Base-by-base conservation (phyloP, 1,140 invertebrate genomes). In the Thrips palmi region DNA sequence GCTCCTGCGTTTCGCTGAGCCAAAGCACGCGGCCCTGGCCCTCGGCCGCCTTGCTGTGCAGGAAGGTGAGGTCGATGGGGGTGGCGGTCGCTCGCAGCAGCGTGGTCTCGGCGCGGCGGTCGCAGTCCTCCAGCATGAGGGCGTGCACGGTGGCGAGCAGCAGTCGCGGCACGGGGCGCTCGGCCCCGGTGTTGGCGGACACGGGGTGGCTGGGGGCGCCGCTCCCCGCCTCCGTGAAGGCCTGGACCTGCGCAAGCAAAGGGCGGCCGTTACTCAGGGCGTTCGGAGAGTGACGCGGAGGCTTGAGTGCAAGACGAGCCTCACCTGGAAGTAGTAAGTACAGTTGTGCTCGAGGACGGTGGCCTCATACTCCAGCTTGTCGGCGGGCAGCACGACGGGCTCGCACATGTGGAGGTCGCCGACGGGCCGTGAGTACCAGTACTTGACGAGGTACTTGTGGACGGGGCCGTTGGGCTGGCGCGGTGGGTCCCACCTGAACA, bases 1-100 rank as follows among this genome's bases (percentile, higher is more conserved):
- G 54, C 52, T 84, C 75, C 37, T 77, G 69, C 46, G 77, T 69
- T 47, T 83, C 74, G 47, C 87, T 81, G 3, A 88, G 70, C 83
- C 84, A 91, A 45, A 77, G 84, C 6, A 86, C 60, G 33, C 67
- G 62, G n/a, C 65, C 61, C 14, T 46, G 37, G 15, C 22, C n/a
- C 33, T 33, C 42, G 40, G 22, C 18, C 32, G 19, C 34, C 34
- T 39, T 20, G 36, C 30, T 21, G 35, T 29, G 43, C 18, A 46
- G 35, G 35, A 42, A 35, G 12, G 45, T 33, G 36, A 39, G 11
- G 40, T 44, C 43, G 20, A 40, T 41, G 5, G 46, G 43, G 23
- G 23, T 14, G 27, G 36, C 37, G 24, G 35, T 40, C 33, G 20
- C 30, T 17, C 32, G 12, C 25, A 35, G 32, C 14, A n/a, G 66